Evolutionary conservation across 1,140 invertebrate genomes (phyloP).

Genomic region (Sinonovacula constricta): DNA sequence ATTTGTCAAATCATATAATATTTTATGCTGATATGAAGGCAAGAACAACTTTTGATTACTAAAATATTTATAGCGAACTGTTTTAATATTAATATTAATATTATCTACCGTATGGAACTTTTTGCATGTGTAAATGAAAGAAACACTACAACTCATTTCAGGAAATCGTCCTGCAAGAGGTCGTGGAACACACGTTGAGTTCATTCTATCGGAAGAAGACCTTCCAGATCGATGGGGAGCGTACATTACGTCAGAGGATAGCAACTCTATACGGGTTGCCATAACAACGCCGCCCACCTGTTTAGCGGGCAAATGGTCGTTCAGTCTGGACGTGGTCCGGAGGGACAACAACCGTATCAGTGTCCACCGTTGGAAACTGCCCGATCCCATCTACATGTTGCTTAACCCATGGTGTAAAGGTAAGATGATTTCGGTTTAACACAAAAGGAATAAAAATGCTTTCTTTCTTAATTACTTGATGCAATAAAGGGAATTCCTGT

Average conservation of each 20-base stretch:
- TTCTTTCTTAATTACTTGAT: too few relatives aligned
- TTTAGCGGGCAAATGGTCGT: slow-evolving; percentile 90
- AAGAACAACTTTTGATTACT: too few relatives aligned
- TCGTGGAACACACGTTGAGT: slow-evolving; percentile 87
- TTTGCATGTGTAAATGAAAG: too few relatives aligned
- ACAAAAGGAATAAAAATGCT: too few relatives aligned
- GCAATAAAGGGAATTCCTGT: too few relatives aligned
- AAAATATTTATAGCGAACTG: too few relatives aligned
- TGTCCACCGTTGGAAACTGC: slow-evolving; percentile 83
- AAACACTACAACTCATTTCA: too few relatives aligned
- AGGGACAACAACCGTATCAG: slow-evolving; percentile 74
- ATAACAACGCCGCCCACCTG: slow-evolving; percentile 81
- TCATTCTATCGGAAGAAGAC: slow-evolving; percentile 82
- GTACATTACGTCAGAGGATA: slow-evolving; percentile 36
- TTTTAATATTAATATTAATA: too few relatives aligned
- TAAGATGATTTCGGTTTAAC: too few relatives aligned
- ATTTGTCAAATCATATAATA: too few relatives aligned
- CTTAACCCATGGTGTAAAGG: slow-evolving; percentile 93
- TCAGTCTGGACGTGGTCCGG: slow-evolving; percentile 90
- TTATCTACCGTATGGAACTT: too few relatives aligned
- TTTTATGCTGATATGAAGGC: too few relatives aligned
- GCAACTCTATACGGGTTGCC: neutral
- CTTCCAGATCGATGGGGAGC: slow-evolving; percentile 79
- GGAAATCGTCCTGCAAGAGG: slow-evolving; percentile 88
- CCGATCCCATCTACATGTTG: slow-evolving; percentile 85